A percentile compares a stretch with the other conserved stretches of the same genome.
Evolutionary conservation across 2,113 vertebrate genomes (phyloP).

Genomic region (Thinocorus orbignyianus): DNA sequence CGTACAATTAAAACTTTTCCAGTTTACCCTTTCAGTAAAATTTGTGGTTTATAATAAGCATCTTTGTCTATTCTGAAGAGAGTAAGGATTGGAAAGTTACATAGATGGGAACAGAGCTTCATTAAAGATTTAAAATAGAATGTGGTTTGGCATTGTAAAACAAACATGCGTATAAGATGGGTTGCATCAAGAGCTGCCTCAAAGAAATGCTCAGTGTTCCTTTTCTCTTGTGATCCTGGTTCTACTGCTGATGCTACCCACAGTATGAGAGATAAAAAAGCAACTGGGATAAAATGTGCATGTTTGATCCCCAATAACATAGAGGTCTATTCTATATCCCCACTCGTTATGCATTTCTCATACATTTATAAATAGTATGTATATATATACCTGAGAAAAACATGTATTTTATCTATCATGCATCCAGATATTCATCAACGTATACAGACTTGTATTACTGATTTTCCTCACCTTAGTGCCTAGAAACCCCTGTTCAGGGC

Average conservation of each 20-base stretch:
- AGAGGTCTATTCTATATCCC: background rate
- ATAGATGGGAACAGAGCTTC: conserved; percentile 57
- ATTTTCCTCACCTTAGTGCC: background rate
- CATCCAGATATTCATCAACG: background rate
- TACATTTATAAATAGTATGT: background rate
- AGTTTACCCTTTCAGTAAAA: conserved; percentile 62
- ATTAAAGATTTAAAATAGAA: conserved; percentile 69
- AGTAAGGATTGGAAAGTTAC: conserved; percentile 48
- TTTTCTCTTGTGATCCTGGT: conserved; percentile 29
- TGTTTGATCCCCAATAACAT: background rate
- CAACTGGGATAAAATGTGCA: background rate
- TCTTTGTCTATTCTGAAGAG: conserved; percentile 52
- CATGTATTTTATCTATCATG: background rate
- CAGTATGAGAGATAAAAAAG: background rate
- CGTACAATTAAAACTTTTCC: conserved; percentile 55
- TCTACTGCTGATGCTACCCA: background rate
- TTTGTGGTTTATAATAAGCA: conserved; percentile 57
- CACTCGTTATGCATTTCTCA: background rate
- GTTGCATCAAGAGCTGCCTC: conserved; percentile 33
- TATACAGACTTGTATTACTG: background rate
- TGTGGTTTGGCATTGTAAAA: conserved; percentile 61
- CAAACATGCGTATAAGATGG: conserved; percentile 32
- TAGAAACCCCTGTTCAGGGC: background rate
- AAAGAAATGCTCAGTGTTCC: conserved; percentile 10
- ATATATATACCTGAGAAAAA: background rate